Evolutionary conservation across 53 echinoderm and acorn worm genomes (phyloP).

Genomic region (Glandiceps talaboti): DNA sequence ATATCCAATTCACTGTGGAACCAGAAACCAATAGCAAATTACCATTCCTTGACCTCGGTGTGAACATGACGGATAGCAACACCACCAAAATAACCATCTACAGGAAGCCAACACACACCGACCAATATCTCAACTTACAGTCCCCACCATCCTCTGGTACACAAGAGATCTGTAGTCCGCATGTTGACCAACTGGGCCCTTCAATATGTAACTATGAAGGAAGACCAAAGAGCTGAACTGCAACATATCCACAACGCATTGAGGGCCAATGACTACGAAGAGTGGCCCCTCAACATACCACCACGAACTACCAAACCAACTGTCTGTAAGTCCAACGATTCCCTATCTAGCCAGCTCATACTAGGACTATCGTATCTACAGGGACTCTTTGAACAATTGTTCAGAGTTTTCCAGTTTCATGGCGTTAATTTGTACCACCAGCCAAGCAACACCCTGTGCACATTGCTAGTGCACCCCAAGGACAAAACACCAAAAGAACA

Average conservation of each 20-base stretch:
- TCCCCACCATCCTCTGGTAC: slow-evolving; percentile 19
- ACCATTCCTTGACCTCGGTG: slow-evolving; percentile 11
- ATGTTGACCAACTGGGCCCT: slow-evolving; percentile 11
- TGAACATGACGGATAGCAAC: slow-evolving; percentile 3
- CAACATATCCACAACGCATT: not conserved
- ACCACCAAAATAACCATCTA: slow-evolving; percentile 12
- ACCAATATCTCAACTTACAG: slow-evolving; percentile 21
- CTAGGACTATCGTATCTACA: not conserved
- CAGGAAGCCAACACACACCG: slow-evolving; percentile 29
- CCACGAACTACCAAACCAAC: not conserved
- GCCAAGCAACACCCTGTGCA: not conserved
- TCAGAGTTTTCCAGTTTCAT: not conserved
- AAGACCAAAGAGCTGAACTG: not conserved
- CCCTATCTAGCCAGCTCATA: not conserved
- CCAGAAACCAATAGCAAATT: slow-evolving; percentile 1
- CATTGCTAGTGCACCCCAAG: not conserved
- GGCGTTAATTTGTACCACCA: not conserved
- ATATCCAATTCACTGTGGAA: slow-evolving; percentile 29
- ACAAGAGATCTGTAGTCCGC: slow-evolving; percentile 16
- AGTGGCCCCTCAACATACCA: not conserved
- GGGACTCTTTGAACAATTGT: not conserved
- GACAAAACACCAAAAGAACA: not conserved
- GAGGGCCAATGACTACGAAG: not conserved
- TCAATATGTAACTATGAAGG: not conserved
- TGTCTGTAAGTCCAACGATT: not conserved